Percentiles rank a stretch among this genome's conserved stretches.
Conservation (phyloP, 2,888 invertebrate species). For the Mactromeris polynyma region DNA sequence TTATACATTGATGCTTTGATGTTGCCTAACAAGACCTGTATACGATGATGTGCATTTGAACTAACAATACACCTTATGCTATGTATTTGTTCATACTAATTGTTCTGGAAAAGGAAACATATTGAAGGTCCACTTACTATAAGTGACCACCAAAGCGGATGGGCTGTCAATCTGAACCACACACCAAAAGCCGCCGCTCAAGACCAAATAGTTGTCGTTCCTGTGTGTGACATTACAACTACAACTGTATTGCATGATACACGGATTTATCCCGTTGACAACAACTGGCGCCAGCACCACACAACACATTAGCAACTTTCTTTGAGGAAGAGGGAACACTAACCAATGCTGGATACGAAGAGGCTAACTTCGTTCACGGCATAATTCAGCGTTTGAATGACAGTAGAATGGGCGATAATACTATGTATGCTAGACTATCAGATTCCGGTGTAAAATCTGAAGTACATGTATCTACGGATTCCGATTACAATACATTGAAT, state of each 20-base stretch:
- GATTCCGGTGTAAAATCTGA: background rate
- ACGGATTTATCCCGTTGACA: background rate
- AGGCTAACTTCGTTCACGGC: background rate
- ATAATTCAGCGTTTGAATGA: background rate
- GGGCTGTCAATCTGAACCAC: background rate
- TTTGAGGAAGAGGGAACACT: background rate
- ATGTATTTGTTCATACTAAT: background rate
- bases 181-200: background rate
- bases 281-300: background rate
- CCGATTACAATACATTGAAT: background rate
- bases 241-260: background rate
- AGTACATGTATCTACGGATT: background rate
- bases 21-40: background rate
- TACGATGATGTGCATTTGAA: background rate
- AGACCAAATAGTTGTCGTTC: background rate
- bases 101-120: background rate
- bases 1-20: background rate
- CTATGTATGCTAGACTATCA: background rate
- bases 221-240: background rate
- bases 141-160: background rate
- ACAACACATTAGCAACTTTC: background rate
- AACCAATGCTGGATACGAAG: background rate
- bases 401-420: background rate
- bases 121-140: background rate
- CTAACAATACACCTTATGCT: no score